A percentile compares a stretch with the other conserved stretches of the same genome.
phyloP scores from a whole-genome alignment of 2,797 vertebrate genomes.

The Pangasius mekongensis region DNA sequence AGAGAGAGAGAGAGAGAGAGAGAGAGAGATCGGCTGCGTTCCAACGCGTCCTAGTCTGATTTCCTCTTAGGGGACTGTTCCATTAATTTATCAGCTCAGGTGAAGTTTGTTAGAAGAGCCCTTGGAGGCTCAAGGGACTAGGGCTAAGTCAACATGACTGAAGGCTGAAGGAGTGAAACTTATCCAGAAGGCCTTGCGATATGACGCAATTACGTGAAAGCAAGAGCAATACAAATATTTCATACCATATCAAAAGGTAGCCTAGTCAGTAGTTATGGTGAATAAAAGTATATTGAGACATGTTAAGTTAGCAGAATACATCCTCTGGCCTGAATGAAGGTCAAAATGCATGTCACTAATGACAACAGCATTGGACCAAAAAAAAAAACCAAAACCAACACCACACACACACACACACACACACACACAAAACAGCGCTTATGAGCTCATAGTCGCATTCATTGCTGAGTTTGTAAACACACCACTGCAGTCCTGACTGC shows the following conservation, averaged over 20 bases:
- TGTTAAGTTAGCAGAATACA: not conserved
- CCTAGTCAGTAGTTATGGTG: not conserved
- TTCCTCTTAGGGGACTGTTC: not conserved
- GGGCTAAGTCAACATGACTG: slow-evolving; percentile 44
- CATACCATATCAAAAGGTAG: not conserved
- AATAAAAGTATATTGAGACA: not conserved
- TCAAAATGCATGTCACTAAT: not conserved
- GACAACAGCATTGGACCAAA: not conserved
- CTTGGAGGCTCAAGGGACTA: slow-evolving; percentile 72
- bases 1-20: slow-evolving; percentile 21
- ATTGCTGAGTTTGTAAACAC: too few species aligned
- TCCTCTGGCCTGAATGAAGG: not conserved
- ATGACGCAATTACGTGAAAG: not conserved
- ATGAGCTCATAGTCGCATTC: too few species aligned
- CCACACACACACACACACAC: too few species aligned
- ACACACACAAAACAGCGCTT: too few species aligned
- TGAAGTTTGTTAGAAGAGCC: slow-evolving; percentile 79
- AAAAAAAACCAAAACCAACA: too few species aligned
- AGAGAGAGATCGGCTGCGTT: slow-evolving; percentile 34
- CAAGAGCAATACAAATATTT: not conserved
- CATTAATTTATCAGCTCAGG: slow-evolving; percentile 72
- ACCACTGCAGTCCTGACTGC: too few species aligned
- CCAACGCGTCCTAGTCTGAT: not conserved
- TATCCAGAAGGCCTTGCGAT: slow-evolving; percentile 22
- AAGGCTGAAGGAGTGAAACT: slow-evolving; percentile 23